Evolutionary conservation across 2,888 invertebrate species (phyloP), one percentile per base, ranked within the genome.

Genomic region (Argyra leucocephala): DNA sequence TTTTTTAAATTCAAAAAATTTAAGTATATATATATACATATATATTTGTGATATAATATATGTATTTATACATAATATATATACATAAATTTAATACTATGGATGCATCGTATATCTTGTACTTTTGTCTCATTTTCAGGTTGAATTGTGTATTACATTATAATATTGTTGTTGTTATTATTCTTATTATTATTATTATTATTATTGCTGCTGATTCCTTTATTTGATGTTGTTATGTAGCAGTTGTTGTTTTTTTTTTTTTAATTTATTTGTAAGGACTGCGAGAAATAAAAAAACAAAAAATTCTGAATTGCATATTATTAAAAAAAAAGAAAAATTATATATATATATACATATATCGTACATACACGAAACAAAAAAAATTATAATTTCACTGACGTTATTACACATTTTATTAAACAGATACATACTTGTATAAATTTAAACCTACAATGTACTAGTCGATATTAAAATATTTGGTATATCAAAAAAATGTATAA

Each of bases 111-210:
- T 18, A 48, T 48, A 18, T 18, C 18, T 48, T 48, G 12, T 48
- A 48, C 48, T 48, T 48, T 48, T 48, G 48, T 48, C 48, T 48
- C 48, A 18, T 48, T 48, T 48, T 48, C 48, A 48, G 15, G 48
- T 48, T 48, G 48, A 48, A 48, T 48, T 48, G 48, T 15, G 18
- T 48, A 18, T 48, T 48, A 18, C 18, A 48, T 48, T 48, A 48
- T 48, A 18, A 12, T n/a, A 1, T 48, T 15, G 37, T 37, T 37
- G 37, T 37, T 37, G 37, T 37, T 48, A 2, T 48, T 48, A 18
- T 48, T 48, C 18, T 1, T 18, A 18, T 37, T 37, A 9, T 37
- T 15, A 37, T 10, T 31, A 15, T 48, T 48, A 48, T 48, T 48
- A 18, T 48, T 48, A 2, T 48, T 48, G 48, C 18, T 48, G 1